These are phyloP conservation scores for Alauda arvensis DNA, from an alignment of 2,797 vertebrate species.

Conservation along the genomic window DNA sequence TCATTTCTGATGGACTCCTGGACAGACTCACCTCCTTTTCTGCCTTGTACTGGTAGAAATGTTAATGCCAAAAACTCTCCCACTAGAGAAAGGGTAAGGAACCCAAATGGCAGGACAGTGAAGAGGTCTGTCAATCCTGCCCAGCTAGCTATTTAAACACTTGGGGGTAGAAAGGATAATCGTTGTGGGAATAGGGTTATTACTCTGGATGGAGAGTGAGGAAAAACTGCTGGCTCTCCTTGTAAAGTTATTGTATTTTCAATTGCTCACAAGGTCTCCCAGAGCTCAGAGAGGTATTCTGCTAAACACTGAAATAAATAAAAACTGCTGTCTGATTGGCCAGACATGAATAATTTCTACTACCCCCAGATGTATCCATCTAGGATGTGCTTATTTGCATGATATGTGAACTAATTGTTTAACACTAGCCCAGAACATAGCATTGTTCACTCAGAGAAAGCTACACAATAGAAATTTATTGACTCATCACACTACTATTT, in stretches of 20 bases:
- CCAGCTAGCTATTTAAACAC: neutral
- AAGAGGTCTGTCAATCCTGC: neutral
- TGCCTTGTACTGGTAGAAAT: neutral
- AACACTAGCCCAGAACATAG: constrained; percentile 47
- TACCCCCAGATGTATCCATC: constrained; percentile 51
- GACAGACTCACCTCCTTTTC: neutral
- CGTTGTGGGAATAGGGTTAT: constrained; percentile 20
- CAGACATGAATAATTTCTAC: constrained; percentile 41
- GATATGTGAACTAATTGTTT: constrained; percentile 64
- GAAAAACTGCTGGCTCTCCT: constrained; percentile 45
- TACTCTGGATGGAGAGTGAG: constrained; percentile 3
- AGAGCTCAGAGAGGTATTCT: constrained; percentile 56
- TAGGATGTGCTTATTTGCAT: constrained; percentile 56
- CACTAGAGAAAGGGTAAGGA: neutral
- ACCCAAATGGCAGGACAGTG: neutral
- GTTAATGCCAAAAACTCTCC: neutral
- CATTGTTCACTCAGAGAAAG: constrained; percentile 54
- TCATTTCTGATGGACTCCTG: neutral
- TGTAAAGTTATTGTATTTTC: constrained; percentile 56
- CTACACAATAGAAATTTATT: constrained; percentile 62
- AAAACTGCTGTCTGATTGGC: constrained; percentile 57
- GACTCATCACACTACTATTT: constrained; percentile 61
- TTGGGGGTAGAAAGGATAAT: neutral
- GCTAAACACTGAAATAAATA: constrained; percentile 50
- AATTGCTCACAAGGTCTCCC: constrained; percentile 43